Evolutionary conservation across 1,140 invertebrate species (phyloP), one percentile per base, ranked within the genome.

Genomic region (Caenorhabditis tropicalis): DNA sequence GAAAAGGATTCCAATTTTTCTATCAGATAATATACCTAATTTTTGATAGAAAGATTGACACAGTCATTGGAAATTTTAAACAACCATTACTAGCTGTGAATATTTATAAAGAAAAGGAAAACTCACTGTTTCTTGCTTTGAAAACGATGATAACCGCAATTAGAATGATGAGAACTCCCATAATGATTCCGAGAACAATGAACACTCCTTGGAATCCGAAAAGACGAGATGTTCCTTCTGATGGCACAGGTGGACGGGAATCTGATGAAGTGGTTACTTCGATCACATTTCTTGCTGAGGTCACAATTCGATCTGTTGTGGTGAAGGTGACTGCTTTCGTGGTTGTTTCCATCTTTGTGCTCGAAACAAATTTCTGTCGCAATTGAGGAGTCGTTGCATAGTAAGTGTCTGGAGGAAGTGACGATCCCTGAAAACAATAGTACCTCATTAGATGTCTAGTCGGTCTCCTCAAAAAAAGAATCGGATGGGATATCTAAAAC

Each of bases 321-420:
- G 65, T 74, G 36, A 58, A 39, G 12, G 81, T 56, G 36, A 36
- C 12, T 24, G 60, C 39, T 24, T 80, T 43, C 24, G 82, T 65
- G n/a, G 82, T 74, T 1, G 82, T 70, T n/a, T 58, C 60, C 56
- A 82, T 46, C 49, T 39, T 82, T 0, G 82, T 46, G n/a, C 65
- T 74, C 12, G 65, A n/a, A 43, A 10, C 6, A 24, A 74, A 74
- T n/a, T 74, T 74, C 36, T 39, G 65, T 46, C 65, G 56, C 43
- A 70, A 19, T 46, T 65, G 56, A 46, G 82, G 82, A 39, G 36
- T 82, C 2, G 58, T 82, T 5, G 82, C 82, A 70, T 82, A 82
- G 39, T 46, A 49, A 24, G 43, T 58, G 33, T 82, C 82, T 10
- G 60, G 56, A 16, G 82, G 82, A 5, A 82, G 39, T n/a, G 56